Percentiles rank a stretch among this genome's conserved stretches.
Conservation (phyloP, 1,140 invertebrate species). For the Adelges cooleyi region DNA sequence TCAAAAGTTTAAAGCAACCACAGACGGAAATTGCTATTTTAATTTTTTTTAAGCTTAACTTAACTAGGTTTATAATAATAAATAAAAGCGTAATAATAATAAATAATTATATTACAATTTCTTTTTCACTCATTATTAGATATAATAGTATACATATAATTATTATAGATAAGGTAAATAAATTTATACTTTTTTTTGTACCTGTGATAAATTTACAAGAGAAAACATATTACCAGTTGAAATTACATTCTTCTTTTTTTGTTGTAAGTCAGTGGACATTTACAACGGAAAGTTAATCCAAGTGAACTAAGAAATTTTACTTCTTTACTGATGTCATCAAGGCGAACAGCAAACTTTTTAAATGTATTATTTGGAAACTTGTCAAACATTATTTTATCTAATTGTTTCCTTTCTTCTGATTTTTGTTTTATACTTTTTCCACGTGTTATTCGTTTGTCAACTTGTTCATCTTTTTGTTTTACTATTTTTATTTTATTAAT, state of each 20-base stretch:
- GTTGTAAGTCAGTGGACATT: not conserved
- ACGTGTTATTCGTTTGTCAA: conserved; percentile 1
- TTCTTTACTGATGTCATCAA: conserved; percentile 1
- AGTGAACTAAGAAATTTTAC: conserved; percentile 1
- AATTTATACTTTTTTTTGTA: too few relatives aligned
- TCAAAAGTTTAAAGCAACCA: too few relatives aligned
- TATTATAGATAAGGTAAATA: too few relatives aligned
- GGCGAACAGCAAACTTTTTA: conserved; percentile 8
- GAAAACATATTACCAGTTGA: too few relatives aligned
- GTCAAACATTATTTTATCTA: conserved; percentile 17
- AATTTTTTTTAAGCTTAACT: too few relatives aligned
- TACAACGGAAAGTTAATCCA: conserved; percentile 4
- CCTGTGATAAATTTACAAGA: too few relatives aligned
- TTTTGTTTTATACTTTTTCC: conserved; percentile 2
- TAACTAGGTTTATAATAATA: too few relatives aligned
- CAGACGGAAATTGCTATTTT: too few relatives aligned
- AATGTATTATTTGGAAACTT: conserved; percentile 6
- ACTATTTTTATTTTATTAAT: not conserved
- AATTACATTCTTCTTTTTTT: not conserved
- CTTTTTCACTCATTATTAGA: too few relatives aligned
- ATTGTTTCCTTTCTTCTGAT: conserved; percentile 12
- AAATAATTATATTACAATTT: too few relatives aligned
- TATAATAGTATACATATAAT: too few relatives aligned
- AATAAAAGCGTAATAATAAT: too few relatives aligned
- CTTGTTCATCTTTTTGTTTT: not conserved